A percentile compares a stretch with the other conserved stretches of the same genome.
These are phyloP conservation scores for Theocolax elegans DNA, from an alignment of 1,140 invertebrate genomes.

Conservation along the genomic window DNA sequence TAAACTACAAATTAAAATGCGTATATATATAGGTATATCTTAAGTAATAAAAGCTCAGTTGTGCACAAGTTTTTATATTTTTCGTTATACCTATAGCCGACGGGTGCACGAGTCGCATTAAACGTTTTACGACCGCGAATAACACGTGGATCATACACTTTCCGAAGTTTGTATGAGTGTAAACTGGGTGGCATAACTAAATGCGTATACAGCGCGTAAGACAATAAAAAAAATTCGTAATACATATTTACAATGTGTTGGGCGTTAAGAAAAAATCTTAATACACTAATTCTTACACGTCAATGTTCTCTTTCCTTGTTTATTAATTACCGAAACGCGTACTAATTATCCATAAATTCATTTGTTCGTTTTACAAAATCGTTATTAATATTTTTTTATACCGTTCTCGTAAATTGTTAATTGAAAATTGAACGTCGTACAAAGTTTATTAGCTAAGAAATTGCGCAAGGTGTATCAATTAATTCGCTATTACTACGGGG, in stretches of 20 bases:
- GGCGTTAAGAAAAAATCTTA: background rate
- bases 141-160: background rate
- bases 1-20: constrained; percentile 25
- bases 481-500: too few species aligned
- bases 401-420: too few species aligned
- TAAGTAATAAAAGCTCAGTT: constrained; percentile 16
- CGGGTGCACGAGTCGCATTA: constrained; percentile 17
- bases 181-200: background rate
- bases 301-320: background rate
- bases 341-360: too few species aligned
- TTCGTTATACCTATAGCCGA: background rate
- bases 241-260: background rate
- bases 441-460: too few species aligned
- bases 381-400: too few species aligned
- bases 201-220: background rate
- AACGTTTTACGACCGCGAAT: constrained; percentile 9
- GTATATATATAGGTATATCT: constrained; percentile 7
- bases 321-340: constrained; percentile 1
- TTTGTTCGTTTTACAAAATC: too few species aligned
- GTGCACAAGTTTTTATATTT: background rate
- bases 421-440: too few species aligned
- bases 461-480: too few species aligned
- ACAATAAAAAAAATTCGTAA: background rate
- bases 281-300: too few species aligned
- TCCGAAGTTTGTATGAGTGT: background rate